Evolutionary conservation across 2,888 invertebrate genomes (phyloP).

Genomic region (Ochropleura plecta): DNA sequence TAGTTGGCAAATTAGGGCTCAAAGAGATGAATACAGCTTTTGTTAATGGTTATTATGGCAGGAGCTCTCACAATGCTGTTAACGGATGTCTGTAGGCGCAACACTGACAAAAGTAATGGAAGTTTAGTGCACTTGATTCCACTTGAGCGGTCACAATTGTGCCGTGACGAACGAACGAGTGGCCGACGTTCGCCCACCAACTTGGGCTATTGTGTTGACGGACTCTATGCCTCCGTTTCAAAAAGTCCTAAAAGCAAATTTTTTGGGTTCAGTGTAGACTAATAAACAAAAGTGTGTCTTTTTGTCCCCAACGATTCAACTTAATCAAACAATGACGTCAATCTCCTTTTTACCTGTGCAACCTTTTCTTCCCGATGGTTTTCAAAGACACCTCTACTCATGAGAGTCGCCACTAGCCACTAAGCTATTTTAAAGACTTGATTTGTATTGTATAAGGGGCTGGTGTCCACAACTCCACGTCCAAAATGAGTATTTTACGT

Average conservation of each 20-base stretch:
- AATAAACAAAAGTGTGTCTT: background rate
- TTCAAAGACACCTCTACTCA: background rate
- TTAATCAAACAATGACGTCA: background rate
- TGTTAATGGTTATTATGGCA: conserved; percentile 51
- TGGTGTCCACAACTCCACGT: too few species aligned
- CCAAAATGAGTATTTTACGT: too few species aligned
- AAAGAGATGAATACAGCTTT: conserved; percentile 40
- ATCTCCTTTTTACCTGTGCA: background rate
- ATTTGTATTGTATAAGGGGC: too few species aligned
- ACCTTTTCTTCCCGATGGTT: too few species aligned
- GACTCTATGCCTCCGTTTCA: background rate
- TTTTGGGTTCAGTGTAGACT: background rate
- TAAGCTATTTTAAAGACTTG: too few species aligned
- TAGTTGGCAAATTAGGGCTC: conserved; percentile 20
- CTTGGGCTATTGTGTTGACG: conserved; percentile 63
- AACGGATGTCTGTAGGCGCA: conserved; percentile 85
- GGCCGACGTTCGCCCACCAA: conserved; percentile 72
- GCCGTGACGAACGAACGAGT: conserved; percentile 75
- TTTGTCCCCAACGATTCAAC: background rate
- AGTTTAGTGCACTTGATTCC: conserved; percentile 88
- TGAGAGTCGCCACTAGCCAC: background rate
- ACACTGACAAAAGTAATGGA: conserved; percentile 82
- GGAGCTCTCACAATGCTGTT: conserved; percentile 71
- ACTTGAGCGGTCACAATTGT: conserved; percentile 86
- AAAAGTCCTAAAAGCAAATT: background rate